Evolutionary conservation across 2,888 invertebrate genomes (phyloP), one percentile per base, ranked within the genome.

Genomic region (Allygus modestus): DNA sequence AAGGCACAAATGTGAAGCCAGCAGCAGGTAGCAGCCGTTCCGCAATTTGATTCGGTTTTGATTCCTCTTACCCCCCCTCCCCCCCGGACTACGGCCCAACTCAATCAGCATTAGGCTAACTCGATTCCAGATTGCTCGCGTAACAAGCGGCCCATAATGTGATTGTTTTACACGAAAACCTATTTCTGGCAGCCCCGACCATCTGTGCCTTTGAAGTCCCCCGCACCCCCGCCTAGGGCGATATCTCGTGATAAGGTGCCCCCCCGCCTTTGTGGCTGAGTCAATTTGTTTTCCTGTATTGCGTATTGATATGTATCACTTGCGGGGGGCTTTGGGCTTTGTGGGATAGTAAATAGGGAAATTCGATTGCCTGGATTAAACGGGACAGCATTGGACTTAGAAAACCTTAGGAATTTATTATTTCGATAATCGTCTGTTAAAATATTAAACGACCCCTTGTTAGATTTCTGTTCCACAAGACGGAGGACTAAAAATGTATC

Each of bases 81-180:
- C 75, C 54, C 77, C 37, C 75, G 1, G 26, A 11, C n/a, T n/a
- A 33, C 4, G n/a, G 33, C 73, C 73, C 83, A 83, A 83, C 83
- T 83, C 83, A 83, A 83, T 83, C 83, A 83, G 73, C 83, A 83
- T 83, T 83, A 83, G 71, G 51, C 71, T 83, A 83, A 83, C 83
- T 73, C 73, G 73, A 83, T 83, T 83, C 73, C 73, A 54, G 73
- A 51, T 73, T 37, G 82, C 71, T 46, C 82, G 31, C 65, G 69
- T 83, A 83, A 83, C 83, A 83, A 73, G 83, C 73, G 51, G 83
- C 37, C 83, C 83, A 82, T 83, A 83, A 83, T 83, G 83, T 73
- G 83, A 83, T 83, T 83, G 83, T 83, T 83, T 83, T 51, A 61
- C 83, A 41, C 83, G 54, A 83, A 83, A 83, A 83, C 83, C 83